Conservation (phyloP, 2,113 vertebrate species). For the Syngnathus scovelli region DNA sequence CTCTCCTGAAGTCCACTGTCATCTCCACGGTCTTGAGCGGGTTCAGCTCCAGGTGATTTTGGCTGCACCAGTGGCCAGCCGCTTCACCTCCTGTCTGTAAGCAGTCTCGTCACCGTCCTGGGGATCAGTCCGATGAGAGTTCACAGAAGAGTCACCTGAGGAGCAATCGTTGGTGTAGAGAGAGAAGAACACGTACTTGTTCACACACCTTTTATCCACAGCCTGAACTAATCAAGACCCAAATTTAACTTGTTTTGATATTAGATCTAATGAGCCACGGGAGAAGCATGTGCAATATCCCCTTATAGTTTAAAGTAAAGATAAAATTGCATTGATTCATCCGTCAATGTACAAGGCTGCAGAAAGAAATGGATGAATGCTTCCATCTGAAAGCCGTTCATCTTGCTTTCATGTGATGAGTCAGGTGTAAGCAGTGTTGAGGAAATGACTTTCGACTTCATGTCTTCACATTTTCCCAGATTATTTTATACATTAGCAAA, state of each 20-base stretch:
- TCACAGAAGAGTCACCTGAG: too few relatives aligned
- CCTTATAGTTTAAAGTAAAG: conserved; percentile 1
- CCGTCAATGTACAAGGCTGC: conserved; percentile 3
- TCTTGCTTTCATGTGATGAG: conserved; percentile 10
- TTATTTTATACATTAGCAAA: background rate
- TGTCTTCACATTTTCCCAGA: background rate
- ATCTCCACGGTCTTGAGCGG: too few relatives aligned
- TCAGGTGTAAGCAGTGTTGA: background rate
- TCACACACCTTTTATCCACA: background rate
- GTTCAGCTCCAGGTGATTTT: too few relatives aligned
- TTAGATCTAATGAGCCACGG: conserved; percentile 13
- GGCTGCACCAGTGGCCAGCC: too few relatives aligned
- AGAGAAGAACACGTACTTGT: background rate
- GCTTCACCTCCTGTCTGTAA: too few relatives aligned
- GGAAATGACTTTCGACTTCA: too few relatives aligned
- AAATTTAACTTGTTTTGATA: conserved; percentile 7
- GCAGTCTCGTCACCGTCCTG: too few relatives aligned
- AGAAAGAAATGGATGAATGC: conserved; percentile 12
- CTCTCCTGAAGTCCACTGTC: too few relatives aligned
- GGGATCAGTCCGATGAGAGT: too few relatives aligned
- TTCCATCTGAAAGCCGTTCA: conserved; percentile 11
- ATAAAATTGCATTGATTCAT: conserved; percentile 29
- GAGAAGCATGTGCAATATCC: background rate
- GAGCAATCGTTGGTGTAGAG: too few relatives aligned
- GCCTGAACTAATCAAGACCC: conserved; percentile 1